A percentile compares a stretch with the other conserved stretches of the same genome.
Conservation (phyloP, 2,888 invertebrate species). For the Anoncus sp. region DNA sequence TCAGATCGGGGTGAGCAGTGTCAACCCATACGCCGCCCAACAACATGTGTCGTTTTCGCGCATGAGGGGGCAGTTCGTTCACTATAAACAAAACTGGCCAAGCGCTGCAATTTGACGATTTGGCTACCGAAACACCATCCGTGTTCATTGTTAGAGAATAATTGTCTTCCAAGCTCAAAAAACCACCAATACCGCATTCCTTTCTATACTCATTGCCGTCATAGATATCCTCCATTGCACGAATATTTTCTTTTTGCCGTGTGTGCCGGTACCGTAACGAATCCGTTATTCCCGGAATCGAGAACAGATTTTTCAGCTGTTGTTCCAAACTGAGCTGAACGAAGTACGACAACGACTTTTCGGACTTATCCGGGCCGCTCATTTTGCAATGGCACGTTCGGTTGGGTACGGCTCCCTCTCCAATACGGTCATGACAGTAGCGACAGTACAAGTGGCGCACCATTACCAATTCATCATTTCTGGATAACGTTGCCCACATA, state of each 20-base stretch:
- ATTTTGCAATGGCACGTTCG: slow-evolving; percentile 15
- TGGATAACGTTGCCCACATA: slow-evolving; percentile 9
- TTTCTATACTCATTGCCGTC: slow-evolving; percentile 13
- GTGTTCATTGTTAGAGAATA: slow-evolving; percentile 40
- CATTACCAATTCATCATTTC: slow-evolving; percentile 18
- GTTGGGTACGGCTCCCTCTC: slow-evolving; percentile 15
- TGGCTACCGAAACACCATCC: slow-evolving; percentile 26
- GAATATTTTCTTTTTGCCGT: slow-evolving; percentile 9
- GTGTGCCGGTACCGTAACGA: slow-evolving; percentile 22
- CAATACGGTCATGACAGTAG: slow-evolving; percentile 18
- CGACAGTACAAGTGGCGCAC: slow-evolving; percentile 18
- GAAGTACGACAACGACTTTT: slow-evolving; percentile 16
- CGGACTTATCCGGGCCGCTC: slow-evolving; percentile 17
- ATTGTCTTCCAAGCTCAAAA: slow-evolving; percentile 36
- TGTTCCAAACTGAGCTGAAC: slow-evolving; percentile 19
- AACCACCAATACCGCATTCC: slow-evolving; percentile 27
- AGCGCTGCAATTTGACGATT: slow-evolving; percentile 45
- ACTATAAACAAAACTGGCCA: slow-evolving; percentile 53
- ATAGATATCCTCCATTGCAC: slow-evolving; percentile 11
- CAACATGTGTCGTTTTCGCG: slow-evolving; percentile 51
- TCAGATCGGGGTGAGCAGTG: slow-evolving; percentile 23
- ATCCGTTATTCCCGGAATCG: slow-evolving; percentile 18
- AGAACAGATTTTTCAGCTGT: slow-evolving; percentile 21
- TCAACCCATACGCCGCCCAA: slow-evolving; percentile 48
- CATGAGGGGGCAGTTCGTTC: slow-evolving; percentile 59